Base-by-base conservation (phyloP, 2,797 vertebrate species). In the Tapirus indicus region DNA sequence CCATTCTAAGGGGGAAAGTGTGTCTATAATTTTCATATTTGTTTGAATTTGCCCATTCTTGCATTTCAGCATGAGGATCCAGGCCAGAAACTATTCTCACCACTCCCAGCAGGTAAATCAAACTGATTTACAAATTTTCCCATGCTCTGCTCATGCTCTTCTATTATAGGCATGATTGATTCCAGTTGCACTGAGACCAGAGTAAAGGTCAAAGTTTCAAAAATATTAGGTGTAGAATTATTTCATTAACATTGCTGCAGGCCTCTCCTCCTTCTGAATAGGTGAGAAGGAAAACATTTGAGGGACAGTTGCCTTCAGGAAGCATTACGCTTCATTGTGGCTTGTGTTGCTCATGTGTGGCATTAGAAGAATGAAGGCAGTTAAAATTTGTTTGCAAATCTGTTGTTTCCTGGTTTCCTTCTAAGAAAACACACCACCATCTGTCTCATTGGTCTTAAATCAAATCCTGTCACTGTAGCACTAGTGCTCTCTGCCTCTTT, bases 371-470 rank as follows among this genome's bases (percentile, higher is more conserved):
- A 96, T 91, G 83, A 96, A 75, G 74, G 79, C 86, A 93, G 95
- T 94, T 96, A 96, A 97, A 97, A 98, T 98, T 97, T 97, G 95
- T 95, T 97, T 97, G 97, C 91, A 97, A 97, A 98, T 97, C 96
- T 97, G 95, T 93, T 95, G 93, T 94, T 97, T 96, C 96, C 91
- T 80, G 56, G 86, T 97, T 98, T 98, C 95, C 74, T 95, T 96
- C 96, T 98, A 95, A 93, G 91, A 96, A 96, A 96, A 93, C 88
- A 95, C 25, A 93, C 56, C 72, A 79, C 96, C 97, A 97, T 98
- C 96, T 98, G 94, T 98, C 88, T 97, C 91, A 75, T 64, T 93
- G 47, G 69, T 97, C 93, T 95, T 97, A 97, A 98, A 97, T 97
- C 82, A 97, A 92, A 96, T 93, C 56, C 82, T 77, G 88, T 96